Percentiles rank a stretch among this genome's conserved stretches.
These are phyloP conservation scores for Coleophora flavipennella DNA, from an alignment of 2,888 invertebrate genomes.

Conservation along the genomic window DNA sequence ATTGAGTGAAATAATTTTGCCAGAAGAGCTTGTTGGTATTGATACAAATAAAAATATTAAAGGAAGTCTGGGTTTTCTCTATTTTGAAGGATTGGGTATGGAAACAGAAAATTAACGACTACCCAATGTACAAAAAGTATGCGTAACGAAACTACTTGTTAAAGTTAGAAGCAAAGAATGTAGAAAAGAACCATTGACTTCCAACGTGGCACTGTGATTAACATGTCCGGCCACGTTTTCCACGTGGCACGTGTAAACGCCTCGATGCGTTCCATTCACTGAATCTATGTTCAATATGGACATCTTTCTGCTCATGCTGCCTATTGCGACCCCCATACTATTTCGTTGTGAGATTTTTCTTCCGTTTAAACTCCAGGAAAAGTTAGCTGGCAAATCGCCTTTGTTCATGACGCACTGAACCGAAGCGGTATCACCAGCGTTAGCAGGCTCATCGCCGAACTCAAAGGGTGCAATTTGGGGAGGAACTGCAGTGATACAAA, in stretches of 20 bases:
- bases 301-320: constrained; percentile 76
- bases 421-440: constrained; percentile 82
- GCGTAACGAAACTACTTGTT: constrained; percentile 20
- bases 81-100: constrained; percentile 83
- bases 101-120: constrained; percentile 73
- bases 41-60: no score
- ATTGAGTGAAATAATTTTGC: background rate
- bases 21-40: no score
- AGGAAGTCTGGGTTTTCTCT: no score
- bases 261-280: constrained; percentile 79
- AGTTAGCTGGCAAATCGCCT: constrained; percentile 84
- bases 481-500: constrained; percentile 66
- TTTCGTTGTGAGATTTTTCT: constrained; percentile 67
- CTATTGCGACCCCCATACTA: constrained; percentile 71
- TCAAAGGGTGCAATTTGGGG: constrained; percentile 79
- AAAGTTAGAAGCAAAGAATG: constrained; percentile 14
- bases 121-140: constrained; percentile 15
- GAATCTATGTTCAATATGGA: constrained; percentile 79
- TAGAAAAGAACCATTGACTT: constrained; percentile 77
- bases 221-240: constrained; percentile 78
- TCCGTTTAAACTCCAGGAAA: constrained; percentile 78
- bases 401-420: constrained; percentile 82
- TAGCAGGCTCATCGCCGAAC: constrained; percentile 79
- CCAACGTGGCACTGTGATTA: constrained; percentile 77
- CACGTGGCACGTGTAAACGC: constrained; percentile 82